Evolutionary conservation across 2,113 vertebrate species (phyloP), one percentile per base, ranked within the genome.

Genomic region (Mormyrus lacerda): DNA sequence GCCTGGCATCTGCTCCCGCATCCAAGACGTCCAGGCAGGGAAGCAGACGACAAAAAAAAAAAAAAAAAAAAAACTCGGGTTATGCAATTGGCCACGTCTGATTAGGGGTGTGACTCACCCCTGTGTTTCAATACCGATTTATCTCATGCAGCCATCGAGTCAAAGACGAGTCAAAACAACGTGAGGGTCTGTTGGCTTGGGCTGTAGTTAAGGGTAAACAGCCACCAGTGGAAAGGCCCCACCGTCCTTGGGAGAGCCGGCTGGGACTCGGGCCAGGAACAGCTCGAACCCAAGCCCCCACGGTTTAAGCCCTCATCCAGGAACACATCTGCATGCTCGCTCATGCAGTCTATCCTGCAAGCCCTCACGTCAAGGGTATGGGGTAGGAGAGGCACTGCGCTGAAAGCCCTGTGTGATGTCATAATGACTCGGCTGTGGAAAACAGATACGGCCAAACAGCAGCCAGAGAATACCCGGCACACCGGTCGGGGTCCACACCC

Each of bases 31-130:
- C 58, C 87, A 83, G 87, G 86, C 84, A 31, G 87, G 48, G 86
- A 24, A 27, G 48, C 51, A 61, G 39, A 19, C n/a, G 11, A 13
- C 3, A 42, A 73, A 35, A 35, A 73, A 73, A 35, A 65, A 73
- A 27, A 73, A 27, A 73, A 31, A 55, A 76, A 89, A 88, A 91
- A 45, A 42, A 87, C 31, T 87, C 35, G 2, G 45, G 50, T 90
- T 91, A 91, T 88, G 82, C 88, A 91, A 90, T 88, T 89, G 88
- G 65, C 53, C 86, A 8, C 73, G 50, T 55, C 90, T 87, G 89
- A 90, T 84, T 76, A 44, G 87, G 84, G 76, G 82, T 85, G 85
- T 88, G 86, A 89, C 87, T 91, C 89, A 90, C 58, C 15, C 24
- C 58, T 88, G 42, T 85, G 90, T 88, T 90, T 90, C 89, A 55